Base-by-base conservation (phyloP, 1,140 invertebrate species). In the Melanaphis sacchari region DNA sequence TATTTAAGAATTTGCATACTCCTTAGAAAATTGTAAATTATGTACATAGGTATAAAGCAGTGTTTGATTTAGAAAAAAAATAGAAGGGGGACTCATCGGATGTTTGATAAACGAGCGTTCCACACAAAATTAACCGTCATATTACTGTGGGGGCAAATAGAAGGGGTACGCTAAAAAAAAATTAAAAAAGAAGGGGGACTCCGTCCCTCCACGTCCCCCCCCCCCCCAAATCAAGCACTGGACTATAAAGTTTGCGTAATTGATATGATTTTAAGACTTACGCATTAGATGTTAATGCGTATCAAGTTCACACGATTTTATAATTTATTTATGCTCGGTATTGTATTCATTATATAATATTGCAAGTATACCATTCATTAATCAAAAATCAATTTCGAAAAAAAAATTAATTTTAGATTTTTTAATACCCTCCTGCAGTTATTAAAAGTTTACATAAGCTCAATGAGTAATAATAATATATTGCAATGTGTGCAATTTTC, bases 401-500 rank as follows among this genome's bases (percentile, higher is more conserved):
- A 6, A n/a, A 5, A 76, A 76, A 76, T 15, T 4, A 76, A 31
- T n/a, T 76, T 76, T 76, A n/a, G 15, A n/a, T 18, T 4, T 76
- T 66, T 15, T n/a, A 76, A 15, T 76, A 76, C n/a, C 36, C 9
- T n/a, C 31, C 15, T 76, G 59, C 31, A 76, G 59, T 76, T 66
- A 66, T 66, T n/a, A 18, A 31, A n/a, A 76, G 18, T 76, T n/a
- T 6, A n/a, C n/a, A 76, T n/a, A 5, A n/a, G 11, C 31, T 66
- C 11, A 31, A 66, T 1, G 4, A 31, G 31, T n/a, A n/a, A 66
- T 66, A 66, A n/a, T n/a, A 66, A n/a, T 66, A 66, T 76, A 36
- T 46, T 90, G 88, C 88, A 41, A 3, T 15, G 52, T 54, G 88
- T 59, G 88, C 88, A 90, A 52, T 90, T 90, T 89, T 90, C 26